Evolutionary conservation across 2,888 invertebrate genomes (phyloP).

Genomic region (Malacosoma neustria): DNA sequence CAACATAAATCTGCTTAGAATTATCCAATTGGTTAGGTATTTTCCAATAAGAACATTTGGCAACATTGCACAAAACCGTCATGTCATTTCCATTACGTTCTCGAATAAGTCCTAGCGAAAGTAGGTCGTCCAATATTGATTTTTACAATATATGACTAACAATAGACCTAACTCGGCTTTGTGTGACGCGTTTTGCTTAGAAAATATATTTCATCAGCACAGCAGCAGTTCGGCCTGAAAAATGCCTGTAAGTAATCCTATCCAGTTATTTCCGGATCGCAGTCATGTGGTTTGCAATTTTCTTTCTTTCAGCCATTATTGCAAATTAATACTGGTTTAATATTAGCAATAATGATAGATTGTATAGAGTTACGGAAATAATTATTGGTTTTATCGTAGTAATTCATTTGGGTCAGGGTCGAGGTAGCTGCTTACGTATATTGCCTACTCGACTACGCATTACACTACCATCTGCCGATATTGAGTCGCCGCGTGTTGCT

Average conservation of each 20-base stretch:
- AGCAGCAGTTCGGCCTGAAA: conserved; percentile 27
- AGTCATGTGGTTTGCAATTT: neutral
- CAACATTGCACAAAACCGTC: conserved; percentile 30
- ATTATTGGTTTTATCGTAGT: no score
- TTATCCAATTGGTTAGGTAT: no score
- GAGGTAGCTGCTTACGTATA: neutral
- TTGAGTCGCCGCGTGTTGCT: neutral
- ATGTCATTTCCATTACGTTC: conserved; percentile 40
- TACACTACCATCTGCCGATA: neutral
- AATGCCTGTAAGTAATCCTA: conserved; percentile 60
- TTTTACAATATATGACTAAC: conserved; percentile 51
- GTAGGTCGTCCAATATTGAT: conserved; percentile 63
- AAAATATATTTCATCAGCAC: conserved; percentile 26
- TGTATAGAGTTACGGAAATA: no score
- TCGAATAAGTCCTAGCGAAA: conserved; percentile 39
- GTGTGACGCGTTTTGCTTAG: conserved; percentile 16
- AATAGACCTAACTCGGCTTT: conserved; percentile 33
- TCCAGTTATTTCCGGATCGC: conserved; percentile 41
- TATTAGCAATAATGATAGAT: no score
- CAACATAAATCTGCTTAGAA: no score
- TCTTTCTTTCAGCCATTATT: neutral
- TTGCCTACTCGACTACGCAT: neutral
- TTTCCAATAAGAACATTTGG: conserved; percentile 11
- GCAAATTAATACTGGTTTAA: no score
- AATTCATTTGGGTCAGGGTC: neutral